Conservation (phyloP, 2,797 vertebrate species). For the Myripristis murdjan region DNA sequence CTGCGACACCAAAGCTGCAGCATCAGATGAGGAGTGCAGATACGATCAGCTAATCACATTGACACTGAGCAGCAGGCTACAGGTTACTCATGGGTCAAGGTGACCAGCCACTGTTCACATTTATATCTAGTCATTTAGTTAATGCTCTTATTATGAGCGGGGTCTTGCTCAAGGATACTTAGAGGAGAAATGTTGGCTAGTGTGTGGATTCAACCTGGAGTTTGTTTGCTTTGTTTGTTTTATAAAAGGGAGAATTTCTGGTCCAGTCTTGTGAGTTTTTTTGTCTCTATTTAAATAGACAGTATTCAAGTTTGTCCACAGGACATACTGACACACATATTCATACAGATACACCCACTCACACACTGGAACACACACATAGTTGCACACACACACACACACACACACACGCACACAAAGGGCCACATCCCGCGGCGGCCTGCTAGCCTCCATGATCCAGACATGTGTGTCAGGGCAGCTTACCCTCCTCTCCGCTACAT, state of each 20-base stretch:
- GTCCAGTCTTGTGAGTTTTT: conserved; percentile 7
- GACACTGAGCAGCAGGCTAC: conserved; percentile 10
- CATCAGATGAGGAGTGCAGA: conserved; percentile 26
- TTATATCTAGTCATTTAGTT: conserved; percentile 33
- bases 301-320: conserved; percentile 30
- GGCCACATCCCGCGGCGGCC: conserved; percentile 51
- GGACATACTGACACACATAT: conserved; percentile 24
- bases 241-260: background rate
- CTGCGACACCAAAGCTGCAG: conserved; percentile 41
- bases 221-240: conserved; percentile 10
- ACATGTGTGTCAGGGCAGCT: conserved; percentile 74
- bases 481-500: conserved; percentile 79
- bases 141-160: background rate
- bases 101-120: conserved; percentile 26
- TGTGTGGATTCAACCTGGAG: conserved; percentile 8
- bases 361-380: conserved; percentile 7
- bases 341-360: conserved; percentile 5
- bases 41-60: background rate
- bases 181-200: background rate
- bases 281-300: background rate
- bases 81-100: conserved; percentile 42
- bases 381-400: conserved; percentile 3
- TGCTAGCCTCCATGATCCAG: conserved; percentile 76
- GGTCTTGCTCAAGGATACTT: background rate
- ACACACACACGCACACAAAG: conserved; percentile 26